Conservation (phyloP, 2,113 vertebrate species). For the Ranitomeya variabilis region DNA sequence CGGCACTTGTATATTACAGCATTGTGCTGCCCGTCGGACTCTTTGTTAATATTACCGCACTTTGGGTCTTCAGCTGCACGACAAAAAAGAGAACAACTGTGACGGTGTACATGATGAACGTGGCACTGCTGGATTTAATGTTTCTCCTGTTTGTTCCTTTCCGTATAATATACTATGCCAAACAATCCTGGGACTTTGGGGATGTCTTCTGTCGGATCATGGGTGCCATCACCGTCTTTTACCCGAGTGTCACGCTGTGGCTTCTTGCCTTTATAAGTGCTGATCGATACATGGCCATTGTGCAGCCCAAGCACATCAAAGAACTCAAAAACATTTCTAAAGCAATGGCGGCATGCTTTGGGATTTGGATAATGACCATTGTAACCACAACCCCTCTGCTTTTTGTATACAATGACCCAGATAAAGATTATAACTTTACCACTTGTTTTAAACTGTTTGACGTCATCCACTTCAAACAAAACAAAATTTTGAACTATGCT, state of each 20-base stretch:
- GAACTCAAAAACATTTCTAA: slow-evolving; percentile 89
- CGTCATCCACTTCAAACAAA: slow-evolving; percentile 80
- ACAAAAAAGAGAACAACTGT: slow-evolving; percentile 94
- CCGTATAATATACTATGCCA: slow-evolving; percentile 82
- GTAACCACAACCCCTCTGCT: slow-evolving; percentile 79
- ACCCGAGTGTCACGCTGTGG: slow-evolving; percentile 94
- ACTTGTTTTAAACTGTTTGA: slow-evolving; percentile 90
- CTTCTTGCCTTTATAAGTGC: slow-evolving; percentile 90
- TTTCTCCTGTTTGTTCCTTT: slow-evolving; percentile 88
- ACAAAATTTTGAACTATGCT: slow-evolving; percentile 80
- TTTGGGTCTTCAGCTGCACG: slow-evolving; percentile 95
- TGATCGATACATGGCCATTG: slow-evolving; percentile 94
- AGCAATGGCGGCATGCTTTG: slow-evolving; percentile 78
- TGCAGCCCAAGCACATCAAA: slow-evolving; percentile 88
- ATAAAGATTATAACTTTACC: slow-evolving; percentile 75
- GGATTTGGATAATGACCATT: slow-evolving; percentile 89
- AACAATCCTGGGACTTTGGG: slow-evolving; percentile 86
- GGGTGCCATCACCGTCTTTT: slow-evolving; percentile 85
- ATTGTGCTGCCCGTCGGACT: slow-evolving; percentile 83
- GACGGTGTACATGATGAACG: slow-evolving; percentile 94
- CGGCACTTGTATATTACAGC: slow-evolving; percentile 84
- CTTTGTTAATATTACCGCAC: slow-evolving; percentile 84
- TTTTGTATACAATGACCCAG: slow-evolving; percentile 79
- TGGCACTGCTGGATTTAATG: slow-evolving; percentile 86
- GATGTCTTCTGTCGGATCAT: slow-evolving; percentile 83